phyloP scores from a whole-genome alignment of 1,140 invertebrate species.

The Cyrtorhinus lividipennis region DNA sequence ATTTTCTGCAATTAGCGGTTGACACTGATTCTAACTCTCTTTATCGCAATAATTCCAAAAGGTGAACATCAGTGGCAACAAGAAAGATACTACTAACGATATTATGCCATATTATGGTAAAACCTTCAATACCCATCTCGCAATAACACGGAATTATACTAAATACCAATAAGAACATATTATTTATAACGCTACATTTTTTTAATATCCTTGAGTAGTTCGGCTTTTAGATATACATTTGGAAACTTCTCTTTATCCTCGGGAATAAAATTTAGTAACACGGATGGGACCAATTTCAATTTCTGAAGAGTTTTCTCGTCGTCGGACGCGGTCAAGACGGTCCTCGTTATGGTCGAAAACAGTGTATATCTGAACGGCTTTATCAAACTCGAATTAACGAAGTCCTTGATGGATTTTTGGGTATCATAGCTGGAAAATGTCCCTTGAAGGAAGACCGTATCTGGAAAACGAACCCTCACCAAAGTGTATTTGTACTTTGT shows the following conservation, averaged over 20 bases:
- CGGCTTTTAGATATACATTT: background rate
- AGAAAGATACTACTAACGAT: too few relatives aligned
- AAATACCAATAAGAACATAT: too few relatives aligned
- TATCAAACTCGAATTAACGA: background rate
- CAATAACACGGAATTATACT: too few relatives aligned
- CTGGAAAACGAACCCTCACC: background rate
- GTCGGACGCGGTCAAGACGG: background rate
- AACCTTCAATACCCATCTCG: too few relatives aligned
- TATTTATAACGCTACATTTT: background rate
- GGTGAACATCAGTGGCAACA: too few relatives aligned
- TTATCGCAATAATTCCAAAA: too few relatives aligned
- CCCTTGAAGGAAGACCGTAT: background rate
- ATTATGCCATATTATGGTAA: too few relatives aligned
- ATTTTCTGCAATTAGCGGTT: too few relatives aligned
- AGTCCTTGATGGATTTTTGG: background rate
- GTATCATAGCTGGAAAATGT: background rate
- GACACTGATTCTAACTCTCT: too few relatives aligned
- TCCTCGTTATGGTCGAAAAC: background rate
- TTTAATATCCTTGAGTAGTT: background rate
- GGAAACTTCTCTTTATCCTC: background rate
- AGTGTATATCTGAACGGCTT: background rate
- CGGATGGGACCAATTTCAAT: background rate
- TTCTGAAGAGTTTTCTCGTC: background rate
- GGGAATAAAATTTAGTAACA: background rate
- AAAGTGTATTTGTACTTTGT: background rate